Evolutionary conservation across 2,888 invertebrate genomes (phyloP).

Genomic region (Macrophya annulata): DNA sequence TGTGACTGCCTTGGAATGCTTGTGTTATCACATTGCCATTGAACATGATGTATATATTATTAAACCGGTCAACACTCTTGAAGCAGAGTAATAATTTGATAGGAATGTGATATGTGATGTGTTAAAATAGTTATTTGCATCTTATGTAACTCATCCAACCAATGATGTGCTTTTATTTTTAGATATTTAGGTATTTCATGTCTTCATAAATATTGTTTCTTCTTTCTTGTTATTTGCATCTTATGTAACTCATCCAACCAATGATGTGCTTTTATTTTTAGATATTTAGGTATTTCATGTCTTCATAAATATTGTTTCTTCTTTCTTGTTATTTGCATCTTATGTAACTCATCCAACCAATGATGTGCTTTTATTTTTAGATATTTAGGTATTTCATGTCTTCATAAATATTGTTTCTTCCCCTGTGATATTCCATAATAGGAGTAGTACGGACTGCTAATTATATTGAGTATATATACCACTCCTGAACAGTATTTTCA

Average conservation of each 20-base stretch:
- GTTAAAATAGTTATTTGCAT: slow-evolving; percentile 18
- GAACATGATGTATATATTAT: slow-evolving; percentile 20
- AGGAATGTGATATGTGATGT: slow-evolving; percentile 11
- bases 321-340: too few species aligned
- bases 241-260: too few species aligned
- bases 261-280: too few species aligned
- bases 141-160: not conserved
- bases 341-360: too few species aligned
- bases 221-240: too few species aligned
- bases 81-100: slow-evolving; percentile 13
- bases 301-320: too few species aligned
- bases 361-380: too few species aligned
- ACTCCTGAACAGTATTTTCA: slow-evolving; percentile 2
- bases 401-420: slow-evolving; percentile 18
- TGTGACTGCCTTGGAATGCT: slow-evolving; percentile 12
- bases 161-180: too few species aligned
- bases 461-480: not conserved
- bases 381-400: too few species aligned
- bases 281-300: too few species aligned
- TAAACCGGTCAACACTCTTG: slow-evolving; percentile 23
- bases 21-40: slow-evolving; percentile 12
- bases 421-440: slow-evolving; percentile 12
- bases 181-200: too few species aligned
- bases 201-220: too few species aligned
- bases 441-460: slow-evolving; percentile 19